Conservation (phyloP, 2,797 vertebrate genomes). For the Argyrosomus regius region DNA sequence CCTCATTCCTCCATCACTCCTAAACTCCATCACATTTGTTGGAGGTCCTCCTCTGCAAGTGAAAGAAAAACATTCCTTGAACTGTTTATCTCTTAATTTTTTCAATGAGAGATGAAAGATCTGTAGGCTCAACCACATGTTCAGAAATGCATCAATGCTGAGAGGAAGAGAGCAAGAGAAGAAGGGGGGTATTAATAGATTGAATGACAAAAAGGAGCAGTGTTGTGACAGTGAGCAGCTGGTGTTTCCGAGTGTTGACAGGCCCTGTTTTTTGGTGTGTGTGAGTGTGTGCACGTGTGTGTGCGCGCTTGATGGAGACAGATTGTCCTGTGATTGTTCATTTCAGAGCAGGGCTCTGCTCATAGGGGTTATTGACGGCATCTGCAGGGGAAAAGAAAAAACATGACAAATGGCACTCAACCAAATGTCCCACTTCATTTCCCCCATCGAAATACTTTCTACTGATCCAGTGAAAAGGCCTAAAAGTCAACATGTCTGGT, state of each 20-base stretch:
- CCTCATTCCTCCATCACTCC: constrained; percentile 29
- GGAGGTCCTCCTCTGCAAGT: constrained; percentile 8
- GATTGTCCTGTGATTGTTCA: constrained; percentile 80
- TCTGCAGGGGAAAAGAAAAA: constrained; percentile 64
- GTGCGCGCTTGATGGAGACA: constrained; percentile 72
- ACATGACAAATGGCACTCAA: constrained; percentile 74
- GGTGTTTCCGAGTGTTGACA: constrained; percentile 80
- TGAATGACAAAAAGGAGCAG: constrained; percentile 77
- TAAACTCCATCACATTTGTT: constrained; percentile 3
- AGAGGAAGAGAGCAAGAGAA: constrained; percentile 14
- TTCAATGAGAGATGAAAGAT: constrained; percentile 31
- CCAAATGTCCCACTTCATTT: constrained; percentile 72
- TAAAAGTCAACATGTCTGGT: constrained; percentile 40
- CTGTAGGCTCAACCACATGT: constrained; percentile 36
- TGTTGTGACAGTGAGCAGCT: constrained; percentile 84
- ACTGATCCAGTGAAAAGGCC: constrained; percentile 45
- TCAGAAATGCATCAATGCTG: constrained; percentile 39
- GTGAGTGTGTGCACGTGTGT: constrained; percentile 23
- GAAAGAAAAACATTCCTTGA: neutral
- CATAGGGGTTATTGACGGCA: constrained; percentile 75
- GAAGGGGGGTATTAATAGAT: constrained; percentile 58
- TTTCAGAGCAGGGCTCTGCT: constrained; percentile 69
- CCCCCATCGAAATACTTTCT: constrained; percentile 51
- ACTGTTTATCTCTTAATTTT: constrained; percentile 27
- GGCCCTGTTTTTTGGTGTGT: constrained; percentile 54